Base-by-base conservation (phyloP, 2,797 vertebrate genomes). In the Distichodus sexfasciatus region DNA sequence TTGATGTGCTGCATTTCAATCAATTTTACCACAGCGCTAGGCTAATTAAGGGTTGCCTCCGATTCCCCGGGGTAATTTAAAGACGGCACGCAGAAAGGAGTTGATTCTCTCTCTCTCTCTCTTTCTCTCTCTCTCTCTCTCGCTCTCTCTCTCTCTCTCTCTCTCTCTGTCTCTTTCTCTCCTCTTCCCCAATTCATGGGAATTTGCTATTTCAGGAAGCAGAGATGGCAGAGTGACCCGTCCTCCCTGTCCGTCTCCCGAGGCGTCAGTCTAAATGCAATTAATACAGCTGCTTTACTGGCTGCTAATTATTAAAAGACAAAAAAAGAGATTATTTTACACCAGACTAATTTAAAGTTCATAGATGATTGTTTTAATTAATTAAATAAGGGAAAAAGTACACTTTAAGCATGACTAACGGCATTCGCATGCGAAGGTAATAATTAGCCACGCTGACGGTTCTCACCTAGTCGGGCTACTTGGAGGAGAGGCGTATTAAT, bases 41-140 rank as follows among this genome's bases (percentile, higher is more conserved):
- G 93, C 95, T 98, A 97, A 98, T 98, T 96, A 98, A 96, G 94
- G 94, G 94, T 93, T 94, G 91, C 91, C 78, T 86, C 89, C 85
- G 87, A 88, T 92, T 96, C 95, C 94, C 92, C 78, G 84, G 92
- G 93, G 94, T 93, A 92, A 93, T 93, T 93, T 93, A 88, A 88
- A 90, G 85, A 87, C 89, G 87, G 87, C 76, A 70, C 51, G 51
- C 68, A 66, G 87, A 87, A 89, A 89, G 87, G 87, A 91, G 88
- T 92, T 91, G 86, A 89, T 89, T 91, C 88, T 90, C 86, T 91
- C 88, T 90, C 85, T 87, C 72, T 69, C 67, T 81, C 87, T 88
- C 76, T 83, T 78, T 60, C 81, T 67, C 54, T 71, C 40, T 50
- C 21, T 88, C 86, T 78, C 51, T 50, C 46, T 66, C 35, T 33